phyloP scores from a whole-genome alignment of 2,797 vertebrate species.

The Pristis pectinata region DNA sequence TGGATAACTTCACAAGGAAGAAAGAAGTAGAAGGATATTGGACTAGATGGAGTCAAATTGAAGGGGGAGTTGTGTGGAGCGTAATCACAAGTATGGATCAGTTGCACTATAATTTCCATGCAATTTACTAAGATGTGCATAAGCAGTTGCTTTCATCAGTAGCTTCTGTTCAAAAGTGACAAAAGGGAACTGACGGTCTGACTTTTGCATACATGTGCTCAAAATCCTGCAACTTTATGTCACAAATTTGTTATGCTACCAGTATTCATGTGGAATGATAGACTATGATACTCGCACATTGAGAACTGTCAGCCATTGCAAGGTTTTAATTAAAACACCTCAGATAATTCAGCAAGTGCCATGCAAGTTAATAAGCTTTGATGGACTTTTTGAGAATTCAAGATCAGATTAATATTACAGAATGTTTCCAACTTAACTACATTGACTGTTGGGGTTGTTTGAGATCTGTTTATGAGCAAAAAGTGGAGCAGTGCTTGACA shows the following conservation, averaged over 20 bases:
- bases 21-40: background rate
- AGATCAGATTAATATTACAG: background rate
- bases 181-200: background rate
- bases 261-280: background rate
- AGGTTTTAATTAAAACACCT: background rate
- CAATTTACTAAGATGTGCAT: background rate
- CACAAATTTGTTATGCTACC: background rate
- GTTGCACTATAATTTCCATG: background rate
- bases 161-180: background rate
- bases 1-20: background rate
- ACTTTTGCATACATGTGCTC: background rate
- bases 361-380: background rate
- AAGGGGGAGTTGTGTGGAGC: background rate
- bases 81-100: background rate
- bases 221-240: background rate
- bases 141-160: background rate
- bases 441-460: background rate
- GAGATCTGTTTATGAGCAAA: background rate
- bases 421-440: background rate
- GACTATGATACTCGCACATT: background rate
- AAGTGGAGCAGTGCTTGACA: background rate
- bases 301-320: background rate
- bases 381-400: background rate
- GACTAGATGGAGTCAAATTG: background rate
- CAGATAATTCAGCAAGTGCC: background rate